Evolutionary conservation across 1,140 invertebrate genomes (phyloP).

Genomic region (Hyles vespertilio): DNA sequence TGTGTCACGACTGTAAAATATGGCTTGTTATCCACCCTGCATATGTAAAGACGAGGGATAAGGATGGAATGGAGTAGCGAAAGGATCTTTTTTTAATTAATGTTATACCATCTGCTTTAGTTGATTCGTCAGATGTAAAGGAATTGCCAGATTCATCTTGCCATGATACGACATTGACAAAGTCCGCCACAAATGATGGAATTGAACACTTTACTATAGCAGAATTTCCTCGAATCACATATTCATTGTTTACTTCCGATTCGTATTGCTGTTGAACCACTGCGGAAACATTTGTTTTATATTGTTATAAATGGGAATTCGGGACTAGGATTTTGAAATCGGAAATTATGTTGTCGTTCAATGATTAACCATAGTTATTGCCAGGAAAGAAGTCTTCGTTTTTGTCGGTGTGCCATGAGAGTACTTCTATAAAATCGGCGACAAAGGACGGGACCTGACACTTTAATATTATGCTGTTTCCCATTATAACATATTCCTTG

Average conservation of each 20-base stretch:
- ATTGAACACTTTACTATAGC: conserved; percentile 94
- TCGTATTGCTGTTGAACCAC: conserved; percentile 92
- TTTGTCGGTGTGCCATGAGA: conserved; percentile 91
- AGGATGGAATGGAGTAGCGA: conserved; percentile 18
- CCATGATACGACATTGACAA: conserved; percentile 93
- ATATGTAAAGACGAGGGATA: conserved; percentile 20
- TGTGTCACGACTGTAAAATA: conserved; percentile 88
- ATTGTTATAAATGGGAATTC: neutral
- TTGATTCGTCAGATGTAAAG: conserved; percentile 78
- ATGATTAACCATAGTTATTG: conserved; percentile 80
- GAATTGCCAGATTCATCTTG: conserved; percentile 83
- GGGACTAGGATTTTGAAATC: conserved; percentile 9
- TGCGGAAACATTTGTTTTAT: conserved; percentile 57
- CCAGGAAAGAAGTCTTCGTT: conserved; percentile 80
- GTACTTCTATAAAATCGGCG: conserved; percentile 91
- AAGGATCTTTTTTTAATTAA: conserved; percentile 11
- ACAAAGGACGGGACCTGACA: conserved; percentile 95
- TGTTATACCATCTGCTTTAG: conserved; percentile 75
- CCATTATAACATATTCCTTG: conserved; percentile 95
- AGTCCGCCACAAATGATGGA: conserved; percentile 94
- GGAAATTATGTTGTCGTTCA: conserved; percentile 7
- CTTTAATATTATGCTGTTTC: conserved; percentile 94
- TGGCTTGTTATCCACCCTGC: conserved; percentile 14
- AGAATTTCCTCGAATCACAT: conserved; percentile 92
- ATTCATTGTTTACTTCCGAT: conserved; percentile 92